A percentile compares a stretch with the other conserved stretches of the same genome.
These are phyloP conservation scores for Philaethria dido DNA, from an alignment of 2,888 invertebrate species.

Conservation along the genomic window DNA sequence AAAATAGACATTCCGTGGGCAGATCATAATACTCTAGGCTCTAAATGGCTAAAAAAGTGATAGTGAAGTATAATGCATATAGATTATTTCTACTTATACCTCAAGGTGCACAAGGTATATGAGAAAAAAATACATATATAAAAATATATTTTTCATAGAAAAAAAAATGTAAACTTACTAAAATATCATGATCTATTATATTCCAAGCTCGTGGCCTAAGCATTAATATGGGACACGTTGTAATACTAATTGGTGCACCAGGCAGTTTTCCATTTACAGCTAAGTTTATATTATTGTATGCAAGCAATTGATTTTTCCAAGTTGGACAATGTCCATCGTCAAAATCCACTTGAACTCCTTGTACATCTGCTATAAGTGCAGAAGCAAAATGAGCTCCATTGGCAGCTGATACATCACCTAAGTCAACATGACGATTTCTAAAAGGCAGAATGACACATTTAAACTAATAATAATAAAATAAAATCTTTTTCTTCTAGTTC, in stretches of 20 bases:
- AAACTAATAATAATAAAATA: neutral
- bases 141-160: too few relatives aligned
- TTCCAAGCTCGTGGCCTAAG: slow-evolving; percentile 90
- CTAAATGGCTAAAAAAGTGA: too few relatives aligned
- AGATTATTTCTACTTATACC: too few relatives aligned
- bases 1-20: too few relatives aligned
- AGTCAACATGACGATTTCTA: slow-evolving; percentile 85
- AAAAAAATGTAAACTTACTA: slow-evolving; percentile 57
- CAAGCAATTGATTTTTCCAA: slow-evolving; percentile 87
- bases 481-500: neutral
- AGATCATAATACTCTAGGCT: too few relatives aligned
- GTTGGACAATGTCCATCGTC: slow-evolving; percentile 90
- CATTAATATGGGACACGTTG: slow-evolving; percentile 85
- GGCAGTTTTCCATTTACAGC: slow-evolving; percentile 80
- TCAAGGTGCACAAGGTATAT: too few relatives aligned
- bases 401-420: slow-evolving; percentile 87
- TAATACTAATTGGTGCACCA: slow-evolving; percentile 77
- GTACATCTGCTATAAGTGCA: slow-evolving; percentile 81
- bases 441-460: slow-evolving; percentile 33
- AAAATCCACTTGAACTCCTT: slow-evolving; percentile 87
- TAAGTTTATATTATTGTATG: slow-evolving; percentile 84
- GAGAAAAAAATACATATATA: too few relatives aligned
- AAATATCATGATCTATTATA: slow-evolving; percentile 87
- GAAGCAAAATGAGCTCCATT: slow-evolving; percentile 82
- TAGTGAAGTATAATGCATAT: too few relatives aligned